Evolutionary conservation across 2,888 invertebrate genomes (phyloP).

Genomic region (Catocala fraxini): DNA sequence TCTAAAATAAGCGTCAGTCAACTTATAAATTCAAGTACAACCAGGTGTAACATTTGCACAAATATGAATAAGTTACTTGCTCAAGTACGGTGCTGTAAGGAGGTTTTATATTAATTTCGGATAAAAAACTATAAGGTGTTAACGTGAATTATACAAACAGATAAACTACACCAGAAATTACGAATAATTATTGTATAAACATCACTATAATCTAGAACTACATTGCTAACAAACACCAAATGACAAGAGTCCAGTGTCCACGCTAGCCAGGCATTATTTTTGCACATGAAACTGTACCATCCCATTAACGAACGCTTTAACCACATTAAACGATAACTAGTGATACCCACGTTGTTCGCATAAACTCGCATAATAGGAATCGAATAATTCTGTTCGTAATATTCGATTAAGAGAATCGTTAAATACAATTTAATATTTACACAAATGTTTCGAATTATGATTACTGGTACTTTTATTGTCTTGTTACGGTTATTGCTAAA

Average conservation of each 20-base stretch:
- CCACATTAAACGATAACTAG: constrained; percentile 10
- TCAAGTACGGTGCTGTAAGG: too few species aligned
- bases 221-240: constrained; percentile 17
- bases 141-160: too few species aligned
- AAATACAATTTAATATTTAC: neutral
- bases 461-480: constrained; percentile 3
- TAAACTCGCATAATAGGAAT: constrained; percentile 8
- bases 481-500: neutral
- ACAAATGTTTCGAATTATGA: constrained; percentile 4
- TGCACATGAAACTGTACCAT: constrained; percentile 19
- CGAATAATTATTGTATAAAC: too few species aligned
- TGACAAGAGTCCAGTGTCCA: constrained; percentile 17
- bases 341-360: constrained; percentile 1
- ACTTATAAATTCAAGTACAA: too few species aligned
- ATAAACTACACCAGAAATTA: too few species aligned
- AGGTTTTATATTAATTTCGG: too few species aligned
- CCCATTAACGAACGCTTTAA: constrained; percentile 1
- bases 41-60: too few species aligned
- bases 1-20: too few species aligned
- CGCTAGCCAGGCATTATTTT: constrained; percentile 32
- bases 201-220: constrained; percentile 5
- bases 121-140: too few species aligned
- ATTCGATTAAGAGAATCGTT: neutral
- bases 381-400: constrained; percentile 5
- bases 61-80: too few species aligned